Conservation (phyloP, 1,140 invertebrate genomes). For the Drosophila orena region DNA sequence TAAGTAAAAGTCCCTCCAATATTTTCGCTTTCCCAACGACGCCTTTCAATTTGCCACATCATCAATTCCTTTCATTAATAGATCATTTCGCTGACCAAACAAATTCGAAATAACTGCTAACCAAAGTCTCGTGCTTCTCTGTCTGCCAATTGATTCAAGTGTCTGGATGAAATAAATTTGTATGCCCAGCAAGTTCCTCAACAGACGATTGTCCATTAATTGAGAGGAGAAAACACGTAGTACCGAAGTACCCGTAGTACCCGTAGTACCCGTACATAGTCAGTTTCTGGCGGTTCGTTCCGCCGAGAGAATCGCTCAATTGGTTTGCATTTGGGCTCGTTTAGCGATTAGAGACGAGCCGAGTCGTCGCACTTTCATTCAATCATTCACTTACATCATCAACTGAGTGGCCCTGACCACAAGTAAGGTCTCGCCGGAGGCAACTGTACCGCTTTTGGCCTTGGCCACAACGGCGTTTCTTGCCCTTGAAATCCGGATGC, state of each 20-base stretch:
- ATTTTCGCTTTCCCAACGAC: background rate
- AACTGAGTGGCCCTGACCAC: slow-evolving; percentile 38
- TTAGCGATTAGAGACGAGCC: slow-evolving; percentile 39
- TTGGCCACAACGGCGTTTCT: background rate
- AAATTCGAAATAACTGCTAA: slow-evolving; percentile 27
- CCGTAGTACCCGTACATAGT: background rate
- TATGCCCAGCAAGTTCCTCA: slow-evolving; percentile 65
- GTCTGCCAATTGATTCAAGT: slow-evolving; percentile 59
- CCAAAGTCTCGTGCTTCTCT: slow-evolving; percentile 33
- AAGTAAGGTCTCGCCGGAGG: slow-evolving; percentile 21
- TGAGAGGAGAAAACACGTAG: slow-evolving; percentile 32
- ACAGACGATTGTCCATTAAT: slow-evolving; percentile 45
- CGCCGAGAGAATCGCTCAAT: slow-evolving; percentile 41
- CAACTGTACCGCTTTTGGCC: slow-evolving; percentile 22
- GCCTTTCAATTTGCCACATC: slow-evolving; percentile 8
- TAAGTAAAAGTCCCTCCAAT: background rate
- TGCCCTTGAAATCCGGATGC: slow-evolving; percentile 6
- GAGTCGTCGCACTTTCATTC: slow-evolving; percentile 54
- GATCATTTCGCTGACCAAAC: slow-evolving; percentile 38
- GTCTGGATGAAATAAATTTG: slow-evolving; percentile 68
- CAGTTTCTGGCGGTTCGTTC: slow-evolving; percentile 64
- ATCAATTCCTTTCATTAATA: slow-evolving; percentile 21
- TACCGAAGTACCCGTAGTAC: background rate
- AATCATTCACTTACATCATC: slow-evolving; percentile 48
- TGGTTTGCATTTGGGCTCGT: slow-evolving; percentile 66